Evolutionary conservation across 2,888 invertebrate genomes (phyloP).

Genomic region (Pasiphila rectangulata): DNA sequence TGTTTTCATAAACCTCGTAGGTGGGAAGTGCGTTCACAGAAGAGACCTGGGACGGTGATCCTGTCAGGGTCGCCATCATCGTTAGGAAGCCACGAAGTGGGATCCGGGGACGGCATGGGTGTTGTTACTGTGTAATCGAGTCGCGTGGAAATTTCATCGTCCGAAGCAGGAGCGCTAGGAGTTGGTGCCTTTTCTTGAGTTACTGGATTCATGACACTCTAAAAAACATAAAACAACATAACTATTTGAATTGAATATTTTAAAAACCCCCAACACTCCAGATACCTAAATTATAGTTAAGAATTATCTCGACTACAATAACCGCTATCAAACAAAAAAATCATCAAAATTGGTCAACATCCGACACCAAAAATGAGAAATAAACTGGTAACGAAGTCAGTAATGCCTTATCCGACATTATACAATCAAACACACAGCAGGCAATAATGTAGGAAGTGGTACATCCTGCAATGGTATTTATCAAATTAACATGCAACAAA

Average conservation of each 20-base stretch:
- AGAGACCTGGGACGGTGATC: neutral
- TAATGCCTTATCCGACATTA: neutral
- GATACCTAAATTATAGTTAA: neutral
- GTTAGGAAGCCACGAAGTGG: neutral
- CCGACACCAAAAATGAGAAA: neutral
- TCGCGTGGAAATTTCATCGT: conserved; percentile 11
- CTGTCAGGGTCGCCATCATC: neutral
- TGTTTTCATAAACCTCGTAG: neutral
- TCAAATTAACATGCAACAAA: neutral
- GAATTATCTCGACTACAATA: neutral
- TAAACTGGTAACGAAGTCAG: too few species aligned
- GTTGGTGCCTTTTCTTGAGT: neutral
- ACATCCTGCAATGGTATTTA: neutral
- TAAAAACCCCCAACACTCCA: neutral
- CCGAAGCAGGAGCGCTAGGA: neutral
- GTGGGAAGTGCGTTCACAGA: neutral
- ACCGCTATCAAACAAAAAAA: neutral
- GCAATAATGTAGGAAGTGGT: neutral
- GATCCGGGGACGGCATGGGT: neutral
- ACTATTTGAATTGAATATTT: neutral
- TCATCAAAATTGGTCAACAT: neutral
- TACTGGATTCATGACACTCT: neutral
- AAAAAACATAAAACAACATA: neutral
- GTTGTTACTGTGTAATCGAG: neutral
- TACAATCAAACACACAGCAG: neutral